Evolutionary conservation across 1,140 invertebrate species (phyloP), one percentile per base, ranked within the genome.

Genomic region (Solenopsis invicta): DNA sequence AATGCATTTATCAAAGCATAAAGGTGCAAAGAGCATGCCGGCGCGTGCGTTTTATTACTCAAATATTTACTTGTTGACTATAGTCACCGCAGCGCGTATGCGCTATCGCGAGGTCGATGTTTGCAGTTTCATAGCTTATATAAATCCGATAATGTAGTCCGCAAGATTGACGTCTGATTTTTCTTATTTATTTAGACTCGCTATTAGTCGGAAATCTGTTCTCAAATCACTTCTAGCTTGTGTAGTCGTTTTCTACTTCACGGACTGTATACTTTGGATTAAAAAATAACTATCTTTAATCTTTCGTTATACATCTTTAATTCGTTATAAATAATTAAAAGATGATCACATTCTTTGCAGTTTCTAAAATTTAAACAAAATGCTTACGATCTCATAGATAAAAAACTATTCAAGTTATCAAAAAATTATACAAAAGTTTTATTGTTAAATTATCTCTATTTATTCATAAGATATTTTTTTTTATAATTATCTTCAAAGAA

Each of bases 21-120:
- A 41, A 21, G 12, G 16, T 24, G n/a, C 54, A 74, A 54, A 54
- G 69, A 74, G 16, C 29, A 29, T 29, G 29, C 34, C 29, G 13
- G 12, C 41, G 21, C n/a, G n/a, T 56, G 52, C 13, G 72, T 76
- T 75, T 41, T 75, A 75, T 59, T 56, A 21, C 1, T 8, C 21
- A 76, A 76, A 76, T 61, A 76, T 76, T 76, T 76, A 61, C 37
- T 37, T 76, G 37, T 76, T 76, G 34, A 76, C 52, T 76, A 24
- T 76, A 76, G 13, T 24, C 6, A 4, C 34, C n/a, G 34, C 52
- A 37, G 21, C 18, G 34, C 29, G 2, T 75, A 41, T 45, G n/a
- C 41, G n/a, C 37, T 61, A 61, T 76, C 34, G 21, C n/a, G 16
- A 61, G n/a, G 21, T 16, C 5, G 1, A 4, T 18, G 21, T 61